These are phyloP conservation scores for Machimus atricapillus DNA, from an alignment of 2,888 invertebrate genomes.

Conservation along the genomic window DNA sequence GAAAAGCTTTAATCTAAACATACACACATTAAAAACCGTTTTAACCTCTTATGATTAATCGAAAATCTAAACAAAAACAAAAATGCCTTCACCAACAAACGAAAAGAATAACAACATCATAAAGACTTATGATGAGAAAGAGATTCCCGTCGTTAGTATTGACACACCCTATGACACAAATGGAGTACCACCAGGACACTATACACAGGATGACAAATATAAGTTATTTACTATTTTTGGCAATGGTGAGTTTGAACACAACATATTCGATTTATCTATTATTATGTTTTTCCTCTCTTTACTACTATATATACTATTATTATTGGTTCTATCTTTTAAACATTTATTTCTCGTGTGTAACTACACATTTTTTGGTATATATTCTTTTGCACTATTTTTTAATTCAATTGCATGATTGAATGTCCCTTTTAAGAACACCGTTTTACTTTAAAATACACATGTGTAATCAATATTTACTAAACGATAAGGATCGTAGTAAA, in stretches of 20 bases:
- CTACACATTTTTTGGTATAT: neutral
- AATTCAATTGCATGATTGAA: neutral
- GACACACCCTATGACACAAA: conserved; percentile 53
- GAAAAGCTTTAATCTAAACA: conserved; percentile 29
- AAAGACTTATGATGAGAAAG: conserved; percentile 51
- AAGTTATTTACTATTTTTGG: conserved; percentile 62
- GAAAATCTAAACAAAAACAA: conserved; percentile 19
- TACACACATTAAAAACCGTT: conserved; percentile 25
- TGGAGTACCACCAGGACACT: conserved; percentile 56
- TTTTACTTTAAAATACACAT: neutral
- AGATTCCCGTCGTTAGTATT: conserved; percentile 52
- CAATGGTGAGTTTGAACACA: conserved; percentile 61
- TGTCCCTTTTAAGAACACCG: neutral
- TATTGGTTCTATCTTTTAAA: neutral
- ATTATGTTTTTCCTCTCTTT: neutral
- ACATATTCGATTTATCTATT: neutral
- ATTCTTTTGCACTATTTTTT: neutral
- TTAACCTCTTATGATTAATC: conserved; percentile 32
- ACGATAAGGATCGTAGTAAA: neutral
- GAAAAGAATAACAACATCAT: conserved; percentile 50
- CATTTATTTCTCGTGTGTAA: neutral
- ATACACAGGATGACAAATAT: conserved; percentile 60
- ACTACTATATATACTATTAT: neutral
- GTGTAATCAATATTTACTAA: neutral
- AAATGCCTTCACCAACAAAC: conserved; percentile 45